phyloP scores from a whole-genome alignment of 2,797 vertebrate genomes.

The Heliangelus exortis region DNA sequence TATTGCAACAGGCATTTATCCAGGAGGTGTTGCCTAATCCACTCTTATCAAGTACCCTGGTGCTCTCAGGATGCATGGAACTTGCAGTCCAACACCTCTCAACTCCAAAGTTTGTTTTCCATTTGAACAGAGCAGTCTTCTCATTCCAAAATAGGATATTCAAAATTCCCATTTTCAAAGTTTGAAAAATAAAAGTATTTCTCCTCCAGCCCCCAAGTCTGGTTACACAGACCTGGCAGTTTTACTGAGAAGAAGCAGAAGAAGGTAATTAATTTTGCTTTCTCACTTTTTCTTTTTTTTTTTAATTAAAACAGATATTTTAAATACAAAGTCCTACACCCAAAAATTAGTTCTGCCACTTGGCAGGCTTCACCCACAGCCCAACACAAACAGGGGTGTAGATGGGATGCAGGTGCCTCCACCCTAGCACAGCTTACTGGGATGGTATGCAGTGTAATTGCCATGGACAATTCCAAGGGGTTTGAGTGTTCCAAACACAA shows the following conservation, averaged over 20 bases:
- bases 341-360: neutral
- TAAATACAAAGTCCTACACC: neutral
- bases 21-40: neutral
- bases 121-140: neutral
- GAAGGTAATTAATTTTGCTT: neutral
- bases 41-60: neutral
- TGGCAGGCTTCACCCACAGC: neutral
- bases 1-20: neutral
- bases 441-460: constrained; percentile 22
- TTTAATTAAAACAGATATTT: neutral
- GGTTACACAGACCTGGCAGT: neutral
- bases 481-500: neutral
- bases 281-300: neutral
- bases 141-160: neutral
- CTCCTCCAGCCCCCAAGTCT: neutral
- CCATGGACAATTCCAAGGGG: neutral
- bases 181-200: neutral
- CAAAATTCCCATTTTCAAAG: neutral
- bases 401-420: neutral
- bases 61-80: neutral
- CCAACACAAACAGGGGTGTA: constrained; percentile 43
- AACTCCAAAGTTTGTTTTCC: neutral
- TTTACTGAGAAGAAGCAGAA: neutral
- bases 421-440: neutral
- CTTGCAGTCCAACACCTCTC: neutral